phyloP scores from a whole-genome alignment of 2,797 vertebrate species.

The Lagocephalus sceleratus region DNA sequence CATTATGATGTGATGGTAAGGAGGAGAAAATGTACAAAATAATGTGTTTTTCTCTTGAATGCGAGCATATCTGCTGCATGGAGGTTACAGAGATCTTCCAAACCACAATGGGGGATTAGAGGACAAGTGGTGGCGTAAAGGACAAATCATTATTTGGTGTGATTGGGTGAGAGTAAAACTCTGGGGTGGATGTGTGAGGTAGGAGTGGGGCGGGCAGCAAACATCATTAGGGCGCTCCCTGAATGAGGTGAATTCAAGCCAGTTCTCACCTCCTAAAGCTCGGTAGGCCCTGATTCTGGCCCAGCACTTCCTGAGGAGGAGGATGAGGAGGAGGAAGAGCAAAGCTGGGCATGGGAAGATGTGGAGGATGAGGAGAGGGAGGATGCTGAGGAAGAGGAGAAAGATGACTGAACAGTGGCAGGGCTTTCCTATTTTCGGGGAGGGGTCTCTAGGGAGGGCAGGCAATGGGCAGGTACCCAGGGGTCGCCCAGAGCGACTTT shows the following conservation, averaged over 20 bases:
- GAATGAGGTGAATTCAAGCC: slow-evolving; percentile 19
- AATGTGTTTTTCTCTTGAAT: too few relatives aligned
- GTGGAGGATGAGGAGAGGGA: slow-evolving; percentile 40
- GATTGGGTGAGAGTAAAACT: slow-evolving; percentile 1
- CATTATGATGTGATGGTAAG: too few relatives aligned
- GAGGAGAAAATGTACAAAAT: too few relatives aligned
- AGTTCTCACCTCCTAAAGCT: slow-evolving; percentile 62
- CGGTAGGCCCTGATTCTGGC: slow-evolving; percentile 50
- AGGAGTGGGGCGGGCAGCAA: slow-evolving; percentile 22
- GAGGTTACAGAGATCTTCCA: too few relatives aligned
- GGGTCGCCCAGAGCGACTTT: slow-evolving; percentile 45
- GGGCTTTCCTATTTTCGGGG: slow-evolving; percentile 78
- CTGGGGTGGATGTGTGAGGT: slow-evolving; percentile 6
- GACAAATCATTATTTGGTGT: neutral
- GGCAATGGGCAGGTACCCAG: slow-evolving; percentile 80
- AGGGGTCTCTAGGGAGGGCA: slow-evolving; percentile 73
- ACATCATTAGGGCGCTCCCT: slow-evolving; percentile 8
- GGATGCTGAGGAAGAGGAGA: neutral
- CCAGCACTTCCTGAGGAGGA: slow-evolving; percentile 55
- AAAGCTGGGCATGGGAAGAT: slow-evolving; percentile 56
- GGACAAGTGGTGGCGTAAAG: neutral
- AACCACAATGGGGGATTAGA: neutral
- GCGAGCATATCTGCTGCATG: too few relatives aligned
- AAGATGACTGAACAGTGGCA: slow-evolving; percentile 72
- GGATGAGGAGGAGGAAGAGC: slow-evolving; percentile 59